These are phyloP conservation scores for Zosterops lateralis DNA, from an alignment of 2,113 vertebrate species.

Conservation along the genomic window DNA sequence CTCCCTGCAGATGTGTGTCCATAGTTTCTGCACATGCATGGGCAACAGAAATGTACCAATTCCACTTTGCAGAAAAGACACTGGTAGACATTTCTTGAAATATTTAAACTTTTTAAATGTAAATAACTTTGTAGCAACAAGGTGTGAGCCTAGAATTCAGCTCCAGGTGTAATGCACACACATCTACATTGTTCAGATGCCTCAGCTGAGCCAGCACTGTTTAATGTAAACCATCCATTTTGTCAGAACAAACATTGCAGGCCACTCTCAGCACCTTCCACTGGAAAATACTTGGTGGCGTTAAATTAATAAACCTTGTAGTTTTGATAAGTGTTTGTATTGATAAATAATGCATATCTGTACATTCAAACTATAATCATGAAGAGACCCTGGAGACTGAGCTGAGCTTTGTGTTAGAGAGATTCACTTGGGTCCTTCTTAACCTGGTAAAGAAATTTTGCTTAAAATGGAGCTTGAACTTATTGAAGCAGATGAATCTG, in stretches of 20 bases:
- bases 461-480: background rate
- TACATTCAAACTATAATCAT: background rate
- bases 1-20: background rate
- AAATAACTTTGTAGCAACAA: background rate
- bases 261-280: background rate
- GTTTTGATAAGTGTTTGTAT: background rate
- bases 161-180: background rate
- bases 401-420: background rate
- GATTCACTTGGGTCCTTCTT: background rate
- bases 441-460: background rate
- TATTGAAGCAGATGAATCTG: background rate
- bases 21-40: fast-evolving
- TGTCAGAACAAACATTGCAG: background rate
- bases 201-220: background rate
- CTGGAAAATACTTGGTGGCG: background rate
- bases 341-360: background rate
- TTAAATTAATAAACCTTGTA: background rate
- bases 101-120: background rate
- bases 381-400: background rate
- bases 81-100: background rate
- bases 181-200: background rate
- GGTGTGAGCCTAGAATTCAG: background rate
- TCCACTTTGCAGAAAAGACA: background rate
- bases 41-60: background rate
- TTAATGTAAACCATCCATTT: background rate